A percentile compares a stretch with the other conserved stretches of the same genome.
Evolutionary conservation across 2,888 invertebrate species (phyloP).

Genomic region (Apamea sordens): DNA sequence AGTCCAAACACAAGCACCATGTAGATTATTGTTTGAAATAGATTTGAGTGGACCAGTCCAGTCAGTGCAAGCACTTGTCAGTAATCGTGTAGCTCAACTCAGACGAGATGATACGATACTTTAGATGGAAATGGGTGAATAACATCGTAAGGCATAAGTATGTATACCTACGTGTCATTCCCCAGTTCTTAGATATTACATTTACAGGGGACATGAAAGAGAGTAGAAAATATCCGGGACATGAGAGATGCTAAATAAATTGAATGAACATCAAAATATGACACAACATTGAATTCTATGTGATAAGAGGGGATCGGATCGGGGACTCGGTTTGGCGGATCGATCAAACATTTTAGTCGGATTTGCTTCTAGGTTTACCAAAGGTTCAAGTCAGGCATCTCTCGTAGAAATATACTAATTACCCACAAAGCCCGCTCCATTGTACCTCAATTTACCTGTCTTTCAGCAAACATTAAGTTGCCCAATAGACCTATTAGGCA

Average conservation of each 20-base stretch:
- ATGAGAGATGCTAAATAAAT: conserved; percentile 31
- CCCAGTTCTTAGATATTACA: not conserved
- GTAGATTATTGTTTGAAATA: not conserved
- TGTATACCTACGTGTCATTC: not conserved
- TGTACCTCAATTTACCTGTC: conserved; percentile 18
- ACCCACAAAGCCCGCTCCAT: not conserved
- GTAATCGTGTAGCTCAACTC: not conserved
- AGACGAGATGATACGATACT: not conserved
- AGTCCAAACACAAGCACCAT: not conserved
- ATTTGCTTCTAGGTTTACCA: not conserved
- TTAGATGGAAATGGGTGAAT: conserved; percentile 19
- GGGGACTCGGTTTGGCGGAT: not conserved
- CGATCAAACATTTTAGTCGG: not conserved
- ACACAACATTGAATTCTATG: conserved; percentile 34
- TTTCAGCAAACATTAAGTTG: conserved; percentile 41
- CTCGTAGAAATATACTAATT: conserved; percentile 5
- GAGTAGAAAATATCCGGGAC: conserved; percentile 1
- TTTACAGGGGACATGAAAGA: conserved; percentile 5
- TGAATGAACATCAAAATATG: conserved; percentile 35
- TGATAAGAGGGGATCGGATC: not conserved
- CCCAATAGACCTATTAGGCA: conserved; percentile 43
- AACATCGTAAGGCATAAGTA: conserved; percentile 18
- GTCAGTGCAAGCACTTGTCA: not conserved
- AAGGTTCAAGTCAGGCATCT: not conserved
- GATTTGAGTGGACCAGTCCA: not conserved